Evolutionary conservation across 2,113 vertebrate genomes (phyloP).

Genomic region (Actenoides lindsayi): DNA sequence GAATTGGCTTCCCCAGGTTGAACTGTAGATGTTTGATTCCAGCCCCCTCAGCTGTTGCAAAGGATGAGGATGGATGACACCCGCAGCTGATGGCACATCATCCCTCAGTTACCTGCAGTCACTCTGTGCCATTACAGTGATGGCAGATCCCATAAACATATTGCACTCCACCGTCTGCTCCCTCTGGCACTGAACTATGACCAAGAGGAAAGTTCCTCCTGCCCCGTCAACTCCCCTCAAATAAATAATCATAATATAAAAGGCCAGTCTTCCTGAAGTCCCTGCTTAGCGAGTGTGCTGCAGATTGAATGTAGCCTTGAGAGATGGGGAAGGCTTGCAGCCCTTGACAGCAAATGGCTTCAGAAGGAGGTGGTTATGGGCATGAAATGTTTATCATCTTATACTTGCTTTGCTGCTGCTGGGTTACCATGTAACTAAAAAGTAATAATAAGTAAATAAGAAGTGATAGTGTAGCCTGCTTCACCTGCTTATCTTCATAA

Average conservation of each 20-base stretch:
- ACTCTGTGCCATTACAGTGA: conserved; percentile 31
- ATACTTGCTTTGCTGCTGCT: conserved; percentile 26
- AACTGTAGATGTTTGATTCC: not conserved
- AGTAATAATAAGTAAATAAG: not conserved
- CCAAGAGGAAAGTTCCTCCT: conserved; percentile 20
- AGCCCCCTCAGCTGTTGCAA: not conserved
- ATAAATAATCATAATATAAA: conserved; percentile 59
- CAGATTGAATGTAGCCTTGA: not conserved
- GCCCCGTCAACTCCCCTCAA: not conserved
- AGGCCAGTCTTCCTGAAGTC: not conserved
- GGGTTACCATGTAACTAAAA: conserved; percentile 1
- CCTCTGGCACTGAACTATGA: conserved; percentile 43
- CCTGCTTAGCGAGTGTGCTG: not conserved
- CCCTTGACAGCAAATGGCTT: conserved; percentile 10
- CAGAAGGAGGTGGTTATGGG: conserved; percentile 13
- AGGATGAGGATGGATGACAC: not conserved
- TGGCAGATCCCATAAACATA: conserved; percentile 18
- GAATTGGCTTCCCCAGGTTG: not conserved
- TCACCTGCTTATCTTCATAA: not conserved
- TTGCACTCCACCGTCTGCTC: not conserved
- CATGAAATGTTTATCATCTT: conserved; percentile 32
- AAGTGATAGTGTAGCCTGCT: not conserved
- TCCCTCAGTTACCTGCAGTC: not conserved
- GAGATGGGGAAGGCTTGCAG: conserved; percentile 24
- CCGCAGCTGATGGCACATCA: not conserved